Percentiles rank a stretch among this genome's conserved stretches.
Evolutionary conservation across 2,113 vertebrate genomes (phyloP).

Genomic region (Bufo bufo): DNA sequence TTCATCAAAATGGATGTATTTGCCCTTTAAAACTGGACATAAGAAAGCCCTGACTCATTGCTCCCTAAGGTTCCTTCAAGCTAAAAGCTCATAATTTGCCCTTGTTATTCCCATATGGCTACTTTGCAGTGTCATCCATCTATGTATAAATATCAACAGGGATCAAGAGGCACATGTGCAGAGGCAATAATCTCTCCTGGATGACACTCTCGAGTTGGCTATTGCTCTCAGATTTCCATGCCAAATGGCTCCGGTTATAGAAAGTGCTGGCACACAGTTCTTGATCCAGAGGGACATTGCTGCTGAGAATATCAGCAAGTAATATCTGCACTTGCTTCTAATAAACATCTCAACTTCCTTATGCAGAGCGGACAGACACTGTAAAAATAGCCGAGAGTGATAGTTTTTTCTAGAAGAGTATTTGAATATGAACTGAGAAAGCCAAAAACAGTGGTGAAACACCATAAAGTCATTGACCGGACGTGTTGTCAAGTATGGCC

Average conservation of each 20-base stretch:
- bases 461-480: neutral
- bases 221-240: neutral
- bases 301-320: conserved; percentile 7
- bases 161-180: neutral
- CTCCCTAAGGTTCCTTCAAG: neutral
- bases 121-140: conserved; percentile 6
- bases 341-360: neutral
- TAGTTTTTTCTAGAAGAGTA: neutral
- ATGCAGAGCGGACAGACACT: neutral
- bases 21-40: neutral
- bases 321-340: conserved; percentile 11
- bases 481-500: neutral
- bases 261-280: conserved; percentile 32
- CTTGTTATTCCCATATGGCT: neutral
- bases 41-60: neutral
- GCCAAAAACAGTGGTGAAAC: neutral
- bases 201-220: conserved; percentile 4
- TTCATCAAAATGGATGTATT: too few species aligned
- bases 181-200: conserved; percentile 20
- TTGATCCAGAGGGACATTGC: neutral
- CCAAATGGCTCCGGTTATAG: conserved; percentile 35
- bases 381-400: neutral
- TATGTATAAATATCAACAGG: conserved; percentile 45
- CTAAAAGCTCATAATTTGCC: neutral
- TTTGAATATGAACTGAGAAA: neutral